These are phyloP conservation scores for Epinotia brunnichana DNA, from an alignment of 2,888 invertebrate genomes.

Conservation along the genomic window DNA sequence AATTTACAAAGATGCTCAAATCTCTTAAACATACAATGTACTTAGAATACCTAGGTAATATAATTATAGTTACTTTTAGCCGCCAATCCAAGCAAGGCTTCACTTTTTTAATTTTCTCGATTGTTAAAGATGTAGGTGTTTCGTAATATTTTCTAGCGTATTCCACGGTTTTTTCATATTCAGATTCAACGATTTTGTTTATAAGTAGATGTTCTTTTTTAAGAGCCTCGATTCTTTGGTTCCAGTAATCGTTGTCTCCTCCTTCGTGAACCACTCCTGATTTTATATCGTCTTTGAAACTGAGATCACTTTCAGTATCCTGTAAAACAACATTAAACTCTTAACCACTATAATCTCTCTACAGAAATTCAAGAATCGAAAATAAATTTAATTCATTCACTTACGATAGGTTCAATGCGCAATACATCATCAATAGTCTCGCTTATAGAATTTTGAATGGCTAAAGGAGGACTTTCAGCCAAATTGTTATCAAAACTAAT, in stretches of 20 bases:
- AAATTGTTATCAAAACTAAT: conserved; percentile 76
- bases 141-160: conserved; percentile 61
- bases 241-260: conserved; percentile 71
- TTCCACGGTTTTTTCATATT: conserved; percentile 72
- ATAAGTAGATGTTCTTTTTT: conserved; percentile 74
- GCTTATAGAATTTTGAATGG: conserved; percentile 63
- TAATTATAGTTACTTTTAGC: conserved; percentile 59
- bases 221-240: conserved; percentile 67
- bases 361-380: neutral
- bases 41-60: neutral
- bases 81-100: conserved; percentile 74
- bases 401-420: conserved; percentile 62
- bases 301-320: conserved; percentile 58
- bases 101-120: conserved; percentile 66
- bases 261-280: conserved; percentile 53
- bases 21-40: neutral
- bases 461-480: conserved; percentile 61
- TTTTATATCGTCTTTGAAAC: conserved; percentile 57
- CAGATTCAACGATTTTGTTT: conserved; percentile 72
- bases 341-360: neutral
- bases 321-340: conserved; percentile 44
- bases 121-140: conserved; percentile 55
- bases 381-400: conserved; percentile 39
- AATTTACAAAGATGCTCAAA: neutral
- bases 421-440: conserved; percentile 54